These are phyloP conservation scores for Sakesphorus luctuosus DNA, from an alignment of 2,113 vertebrate species.

Conservation along the genomic window DNA sequence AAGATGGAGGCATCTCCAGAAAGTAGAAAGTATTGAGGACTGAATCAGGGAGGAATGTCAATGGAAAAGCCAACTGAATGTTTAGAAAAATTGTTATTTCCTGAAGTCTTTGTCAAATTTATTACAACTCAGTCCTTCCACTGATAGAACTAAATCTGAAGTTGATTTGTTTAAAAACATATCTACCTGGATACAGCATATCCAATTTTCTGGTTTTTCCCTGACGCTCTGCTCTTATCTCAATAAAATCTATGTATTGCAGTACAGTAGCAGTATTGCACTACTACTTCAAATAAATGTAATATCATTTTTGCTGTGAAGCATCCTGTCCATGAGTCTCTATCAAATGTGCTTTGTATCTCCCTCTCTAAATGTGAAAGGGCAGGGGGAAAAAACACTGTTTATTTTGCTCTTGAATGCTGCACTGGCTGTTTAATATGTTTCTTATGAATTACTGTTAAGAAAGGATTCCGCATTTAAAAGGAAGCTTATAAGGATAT, in stretches of 20 bases:
- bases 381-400: rapidly evolving
- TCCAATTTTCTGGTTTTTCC: not conserved
- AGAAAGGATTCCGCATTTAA: slow-evolving; percentile 19
- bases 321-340: not conserved
- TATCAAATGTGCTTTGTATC: not conserved
- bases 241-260: not conserved
- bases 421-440: slow-evolving; percentile 22
- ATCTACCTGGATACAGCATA: not conserved
- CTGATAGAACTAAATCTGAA: not conserved
- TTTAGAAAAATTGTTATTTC: not conserved
- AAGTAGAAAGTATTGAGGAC: not conserved
- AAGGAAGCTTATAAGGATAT: slow-evolving; percentile 51
- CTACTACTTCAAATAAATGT: not conserved
- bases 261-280: not conserved
- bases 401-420: slow-evolving; percentile 42
- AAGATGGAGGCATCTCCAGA: not conserved
- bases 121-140: not conserved
- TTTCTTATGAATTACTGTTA: slow-evolving; percentile 28
- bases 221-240: not conserved
- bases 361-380: slow-evolving; percentile 3
- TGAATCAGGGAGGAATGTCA: not conserved
- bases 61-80: not conserved
- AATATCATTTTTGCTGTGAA: not conserved
- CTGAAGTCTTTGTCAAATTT: not conserved
- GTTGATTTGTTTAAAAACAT: slow-evolving; percentile 1